phyloP scores from a whole-genome alignment of 2,797 vertebrate species.

The Balearica regulorum region DNA sequence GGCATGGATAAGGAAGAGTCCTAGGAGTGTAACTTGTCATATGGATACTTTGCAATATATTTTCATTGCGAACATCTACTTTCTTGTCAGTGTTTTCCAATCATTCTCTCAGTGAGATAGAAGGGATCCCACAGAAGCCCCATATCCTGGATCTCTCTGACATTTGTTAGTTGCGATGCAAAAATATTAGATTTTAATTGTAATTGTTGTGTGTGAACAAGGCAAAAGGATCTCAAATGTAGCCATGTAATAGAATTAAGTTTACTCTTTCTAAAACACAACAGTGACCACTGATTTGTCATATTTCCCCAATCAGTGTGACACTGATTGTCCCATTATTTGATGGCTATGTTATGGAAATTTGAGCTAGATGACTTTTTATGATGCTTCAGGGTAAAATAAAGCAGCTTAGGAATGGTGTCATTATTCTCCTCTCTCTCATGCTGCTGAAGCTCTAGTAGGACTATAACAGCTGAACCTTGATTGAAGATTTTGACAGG shows the following conservation, averaged over 20 bases:
- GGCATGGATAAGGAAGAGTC: neutral
- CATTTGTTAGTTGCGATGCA: neutral
- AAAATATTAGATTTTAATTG: neutral
- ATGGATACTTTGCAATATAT: neutral
- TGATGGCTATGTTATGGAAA: neutral
- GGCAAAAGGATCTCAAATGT: neutral
- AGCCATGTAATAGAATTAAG: neutral
- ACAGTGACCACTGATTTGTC: neutral
- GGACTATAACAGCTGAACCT: neutral
- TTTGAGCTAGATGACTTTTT: neutral
- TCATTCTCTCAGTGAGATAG: neutral
- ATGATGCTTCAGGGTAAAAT: neutral
- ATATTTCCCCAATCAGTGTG: neutral
- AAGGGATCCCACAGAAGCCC: neutral
- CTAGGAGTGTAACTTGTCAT: neutral
- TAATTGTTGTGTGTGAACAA: neutral
- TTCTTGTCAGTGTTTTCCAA: neutral
- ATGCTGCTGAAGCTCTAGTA: neutral
- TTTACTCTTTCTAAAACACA: neutral
- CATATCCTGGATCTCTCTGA: neutral
- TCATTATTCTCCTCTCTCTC: neutral
- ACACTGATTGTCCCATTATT: neutral
- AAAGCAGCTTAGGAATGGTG: neutral
- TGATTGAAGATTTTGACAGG: neutral
- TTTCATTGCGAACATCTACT: neutral